Evolutionary conservation across 2,797 vertebrate genomes (phyloP).

Genomic region (Momotus momota): DNA sequence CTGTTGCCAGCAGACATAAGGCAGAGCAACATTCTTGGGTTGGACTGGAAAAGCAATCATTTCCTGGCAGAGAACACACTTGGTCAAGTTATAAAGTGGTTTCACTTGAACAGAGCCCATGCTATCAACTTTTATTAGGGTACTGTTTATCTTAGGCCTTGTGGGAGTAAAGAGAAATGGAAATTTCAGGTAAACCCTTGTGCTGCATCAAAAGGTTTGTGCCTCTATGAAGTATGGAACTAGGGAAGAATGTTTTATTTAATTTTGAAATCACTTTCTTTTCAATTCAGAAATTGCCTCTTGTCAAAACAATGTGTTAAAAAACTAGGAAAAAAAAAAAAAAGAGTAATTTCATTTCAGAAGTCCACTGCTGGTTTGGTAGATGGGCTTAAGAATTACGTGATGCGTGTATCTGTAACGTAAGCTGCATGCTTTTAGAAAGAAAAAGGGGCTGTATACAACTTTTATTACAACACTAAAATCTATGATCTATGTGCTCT

Average conservation of each 20-base stretch:
- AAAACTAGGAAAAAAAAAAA: background rate
- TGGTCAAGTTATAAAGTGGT: slow-evolving; percentile 67
- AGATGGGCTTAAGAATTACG: background rate
- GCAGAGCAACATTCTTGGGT: slow-evolving; percentile 72
- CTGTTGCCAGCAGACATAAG: slow-evolving; percentile 73
- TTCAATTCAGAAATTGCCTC: background rate
- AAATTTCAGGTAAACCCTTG: slow-evolving; percentile 53
- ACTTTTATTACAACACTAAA: background rate
- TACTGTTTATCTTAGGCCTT: slow-evolving; percentile 72
- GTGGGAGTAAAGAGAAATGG: slow-evolving; percentile 57
- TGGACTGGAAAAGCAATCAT: slow-evolving; percentile 74
- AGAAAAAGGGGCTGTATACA: background rate
- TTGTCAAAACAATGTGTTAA: background rate
- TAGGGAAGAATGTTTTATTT: background rate
- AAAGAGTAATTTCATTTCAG: background rate
- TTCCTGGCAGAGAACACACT: slow-evolving; percentile 74
- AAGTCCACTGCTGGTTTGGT: background rate
- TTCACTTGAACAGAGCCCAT: slow-evolving; percentile 67
- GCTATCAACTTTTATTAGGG: slow-evolving; percentile 74
- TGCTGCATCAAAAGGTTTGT: background rate
- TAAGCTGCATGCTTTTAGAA: background rate
- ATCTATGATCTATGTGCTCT: background rate
- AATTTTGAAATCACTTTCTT: slow-evolving; percentile 17
- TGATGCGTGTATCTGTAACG: background rate
- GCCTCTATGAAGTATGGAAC: background rate